Base-by-base conservation (phyloP, 2,113 vertebrate genomes). In the Lynx canadensis region DNA sequence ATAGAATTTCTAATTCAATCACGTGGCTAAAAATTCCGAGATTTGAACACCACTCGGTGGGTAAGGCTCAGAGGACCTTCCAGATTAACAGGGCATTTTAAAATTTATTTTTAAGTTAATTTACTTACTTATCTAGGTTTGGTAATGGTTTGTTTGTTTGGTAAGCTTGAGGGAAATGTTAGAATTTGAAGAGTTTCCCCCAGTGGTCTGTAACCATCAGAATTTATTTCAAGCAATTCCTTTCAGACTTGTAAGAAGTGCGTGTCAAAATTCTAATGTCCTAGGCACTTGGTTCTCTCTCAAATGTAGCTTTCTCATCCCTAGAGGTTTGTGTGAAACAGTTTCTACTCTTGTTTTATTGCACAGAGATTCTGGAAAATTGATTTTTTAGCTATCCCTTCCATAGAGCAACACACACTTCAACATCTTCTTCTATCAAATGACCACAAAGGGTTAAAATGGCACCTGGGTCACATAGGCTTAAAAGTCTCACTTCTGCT, bases 1-100 rank as follows among this genome's bases (percentile, higher is more conserved):
- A 38, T 33, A 73, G 84, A 82, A 85, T 80, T 88, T 94, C 74
- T 90, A 94, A 96, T 90, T 91, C 29, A 91, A 71, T 2, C n/a
- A n/a, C 6, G 7, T n/a, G 76, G 76, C 60, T 76, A 92, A 94
- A 96, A 69, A 63, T 80, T 63, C 63, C 23, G 16, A 79, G 60
- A 88, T 89, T 93, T 97, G 65, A 95, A 33, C 27, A 48, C 10
- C 29, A 4, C 5, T 81, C 41, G 74, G n/a, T 93, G n/a, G 38
- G 7, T 57, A 55, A 79, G 57, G 13, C 29, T 83, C 66, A 29
- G 41, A 80, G 31, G 48, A 23, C 12, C 19, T 92, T 57, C 91
- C 55, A 84, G 19, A 88, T 89, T 65, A 85, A 88, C 90, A 89
- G 8, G 27, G 3, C 9, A 74, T 92, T 86, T 93, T 60, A 23